Base-by-base conservation (phyloP, 2,113 vertebrate species). In the Rhadina sibilatrix region DNA sequence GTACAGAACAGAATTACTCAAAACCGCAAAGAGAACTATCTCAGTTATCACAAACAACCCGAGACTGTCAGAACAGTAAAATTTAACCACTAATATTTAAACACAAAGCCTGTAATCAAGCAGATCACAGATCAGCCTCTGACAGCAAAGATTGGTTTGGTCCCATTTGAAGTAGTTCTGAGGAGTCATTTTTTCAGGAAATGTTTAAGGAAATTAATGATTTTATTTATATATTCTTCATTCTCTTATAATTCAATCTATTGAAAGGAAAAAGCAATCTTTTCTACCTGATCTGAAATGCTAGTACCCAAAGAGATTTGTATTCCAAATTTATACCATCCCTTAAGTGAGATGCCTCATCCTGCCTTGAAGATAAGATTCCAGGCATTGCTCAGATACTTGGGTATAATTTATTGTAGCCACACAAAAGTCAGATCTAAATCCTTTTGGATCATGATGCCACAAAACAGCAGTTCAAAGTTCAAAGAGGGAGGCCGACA, bases 301-400 rank as follows among this genome's bases (percentile, higher is more conserved):
- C 53, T 90, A 78, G 81, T 50, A 93, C 92, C 70, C 17, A 40
- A 30, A 85, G 83, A 94, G 61, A 83, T 95, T 93, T 97, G 76
- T 96, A 96, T 84, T 96, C 54, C 91, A 82, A 96, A 96, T 96
- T 97, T 97, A 96, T 95, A 87, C 53, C 66, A 90, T 96, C 47
- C 81, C 74, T 96, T 87, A 94, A 96, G 85, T 90, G 49, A 92
- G 88, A 92, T 97, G 82, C 93, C 56, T 96, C 92, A 90, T 96
- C 83, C 83, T 88, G 92, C 93, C 96, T 96, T 97, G 81, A 94
- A 98, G 97, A 98, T 97, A 98, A 98, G 96, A 98, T 98, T 98
- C 98, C 97, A 97, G 74, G 84, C 97, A 98, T 98, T 98, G 97
- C 97, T 98, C 83, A 97, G 97, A 98, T 98, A 97, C 93, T 97